Conservation (phyloP, 2,797 vertebrate genomes). For the Lerista edwardsae region DNA sequence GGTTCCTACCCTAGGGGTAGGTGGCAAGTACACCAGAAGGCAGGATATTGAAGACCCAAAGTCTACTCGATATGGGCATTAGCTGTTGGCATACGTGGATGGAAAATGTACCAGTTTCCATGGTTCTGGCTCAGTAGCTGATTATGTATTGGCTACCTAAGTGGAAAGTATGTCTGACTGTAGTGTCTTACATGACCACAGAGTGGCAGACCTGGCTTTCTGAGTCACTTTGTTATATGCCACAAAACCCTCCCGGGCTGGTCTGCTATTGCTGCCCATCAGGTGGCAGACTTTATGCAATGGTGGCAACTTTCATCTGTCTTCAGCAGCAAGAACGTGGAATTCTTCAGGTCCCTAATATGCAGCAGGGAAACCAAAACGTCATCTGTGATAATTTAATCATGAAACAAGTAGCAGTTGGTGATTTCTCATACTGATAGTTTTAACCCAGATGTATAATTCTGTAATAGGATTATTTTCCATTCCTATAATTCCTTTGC, state of each 20-base stretch:
- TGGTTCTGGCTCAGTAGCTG: not conserved
- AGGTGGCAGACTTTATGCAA: not conserved
- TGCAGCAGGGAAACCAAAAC: not conserved
- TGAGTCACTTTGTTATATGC: not conserved
- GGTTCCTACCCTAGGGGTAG: not conserved
- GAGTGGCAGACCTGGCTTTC: not conserved
- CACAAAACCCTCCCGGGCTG: not conserved
- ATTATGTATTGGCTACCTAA: not conserved
- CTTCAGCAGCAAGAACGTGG: not conserved
- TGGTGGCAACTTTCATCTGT: not conserved
- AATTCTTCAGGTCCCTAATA: not conserved
- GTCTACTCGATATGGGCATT: not conserved
- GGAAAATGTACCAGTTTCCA: too few species aligned
- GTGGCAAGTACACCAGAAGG: not conserved
- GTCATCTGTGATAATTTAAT: conserved; percentile 13
- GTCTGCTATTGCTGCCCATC: not conserved
- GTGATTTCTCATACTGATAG: conserved; percentile 11
- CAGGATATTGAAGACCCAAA: not conserved
- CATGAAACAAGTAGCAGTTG: not conserved
- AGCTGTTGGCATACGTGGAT: not conserved
- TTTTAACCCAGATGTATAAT: conserved; percentile 29
- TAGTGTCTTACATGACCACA: not conserved
- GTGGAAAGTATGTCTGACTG: not conserved
- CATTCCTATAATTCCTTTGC: conserved; percentile 24
- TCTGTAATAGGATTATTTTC: conserved; percentile 24